Conservation (phyloP, 2,888 invertebrate genomes). For the Melangyna quadrimaculata region DNA sequence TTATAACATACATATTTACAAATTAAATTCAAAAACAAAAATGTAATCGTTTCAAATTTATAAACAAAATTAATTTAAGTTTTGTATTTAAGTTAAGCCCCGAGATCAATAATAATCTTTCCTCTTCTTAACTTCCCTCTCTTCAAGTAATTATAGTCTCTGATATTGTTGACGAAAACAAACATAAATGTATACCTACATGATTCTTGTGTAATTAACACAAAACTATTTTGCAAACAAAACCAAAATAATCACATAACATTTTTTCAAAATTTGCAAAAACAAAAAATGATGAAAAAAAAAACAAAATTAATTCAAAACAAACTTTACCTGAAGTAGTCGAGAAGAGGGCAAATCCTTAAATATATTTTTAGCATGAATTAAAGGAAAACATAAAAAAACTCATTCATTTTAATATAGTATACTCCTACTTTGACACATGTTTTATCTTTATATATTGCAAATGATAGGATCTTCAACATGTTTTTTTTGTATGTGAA, state of each 20-base stretch:
- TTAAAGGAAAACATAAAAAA: slow-evolving; percentile 75
- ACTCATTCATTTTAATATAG: slow-evolving; percentile 72
- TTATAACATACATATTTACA: too few species aligned
- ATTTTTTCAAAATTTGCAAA: slow-evolving; percentile 66
- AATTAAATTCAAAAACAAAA: too few species aligned
- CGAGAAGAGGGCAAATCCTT: slow-evolving; percentile 86
- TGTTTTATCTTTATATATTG: slow-evolving; percentile 24
- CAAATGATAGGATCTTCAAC: slow-evolving; percentile 23
- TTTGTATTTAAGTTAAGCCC: background rate
- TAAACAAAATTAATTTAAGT: background rate
- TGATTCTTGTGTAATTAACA: slow-evolving; percentile 42
- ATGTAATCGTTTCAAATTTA: too few species aligned
- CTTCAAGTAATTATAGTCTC: slow-evolving; percentile 55
- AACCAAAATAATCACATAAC: slow-evolving; percentile 78
- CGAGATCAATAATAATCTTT: background rate
- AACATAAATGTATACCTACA: slow-evolving; percentile 22
- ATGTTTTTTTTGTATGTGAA: background rate
- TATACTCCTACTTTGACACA: slow-evolving; percentile 61
- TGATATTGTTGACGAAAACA: slow-evolving; percentile 8
- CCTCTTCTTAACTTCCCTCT: slow-evolving; percentile 25
- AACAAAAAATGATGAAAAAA: slow-evolving; percentile 24
- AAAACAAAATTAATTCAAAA: slow-evolving; percentile 71
- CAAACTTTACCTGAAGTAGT: slow-evolving; percentile 84
- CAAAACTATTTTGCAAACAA: slow-evolving; percentile 57
- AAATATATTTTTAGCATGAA: slow-evolving; percentile 76